Evolutionary conservation across 2,113 vertebrate genomes (phyloP).

Genomic region (Gadus chalcogrammus): DNA sequence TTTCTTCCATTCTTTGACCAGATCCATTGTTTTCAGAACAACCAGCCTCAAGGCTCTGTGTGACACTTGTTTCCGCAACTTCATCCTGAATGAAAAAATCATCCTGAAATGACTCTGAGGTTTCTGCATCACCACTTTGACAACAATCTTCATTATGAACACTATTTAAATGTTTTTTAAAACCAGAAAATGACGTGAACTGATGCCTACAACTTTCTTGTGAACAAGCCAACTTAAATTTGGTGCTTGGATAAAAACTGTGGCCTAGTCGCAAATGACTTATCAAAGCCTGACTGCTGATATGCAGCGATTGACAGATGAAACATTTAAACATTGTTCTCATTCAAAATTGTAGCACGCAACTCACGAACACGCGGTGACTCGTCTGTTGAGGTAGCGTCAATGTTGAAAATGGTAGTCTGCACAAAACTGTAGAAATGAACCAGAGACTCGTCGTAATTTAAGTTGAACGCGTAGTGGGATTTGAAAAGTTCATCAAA

Average conservation of each 20-base stretch:
- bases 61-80: too few species aligned
- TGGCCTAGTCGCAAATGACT: slow-evolving; percentile 27
- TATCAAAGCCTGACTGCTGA: slow-evolving; percentile 1
- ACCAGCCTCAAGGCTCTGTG: slow-evolving; percentile 3
- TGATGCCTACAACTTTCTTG: slow-evolving; percentile 20
- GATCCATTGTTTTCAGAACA: slow-evolving; percentile 19
- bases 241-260: slow-evolving; percentile 33
- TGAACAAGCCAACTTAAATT: slow-evolving; percentile 28
- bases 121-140: slow-evolving; percentile 6
- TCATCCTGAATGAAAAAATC: background rate
- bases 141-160: slow-evolving; percentile 5
- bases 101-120: background rate
- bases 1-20: background rate
- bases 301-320: slow-evolving; percentile 26
- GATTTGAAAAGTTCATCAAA: slow-evolving; percentile 40
- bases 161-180: slow-evolving; percentile 25
- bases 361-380: slow-evolving; percentile 30
- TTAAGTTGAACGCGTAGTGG: slow-evolving; percentile 36
- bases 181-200: slow-evolving; percentile 30
- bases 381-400: slow-evolving; percentile 28
- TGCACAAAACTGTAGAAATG: slow-evolving; percentile 36
- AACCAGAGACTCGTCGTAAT: slow-evolving; percentile 25
- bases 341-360: slow-evolving; percentile 15
- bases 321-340: slow-evolving; percentile 22
- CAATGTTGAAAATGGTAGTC: slow-evolving; percentile 38